phyloP scores from a whole-genome alignment of 2,113 vertebrate genomes.

The Ursus arctos region DNA sequence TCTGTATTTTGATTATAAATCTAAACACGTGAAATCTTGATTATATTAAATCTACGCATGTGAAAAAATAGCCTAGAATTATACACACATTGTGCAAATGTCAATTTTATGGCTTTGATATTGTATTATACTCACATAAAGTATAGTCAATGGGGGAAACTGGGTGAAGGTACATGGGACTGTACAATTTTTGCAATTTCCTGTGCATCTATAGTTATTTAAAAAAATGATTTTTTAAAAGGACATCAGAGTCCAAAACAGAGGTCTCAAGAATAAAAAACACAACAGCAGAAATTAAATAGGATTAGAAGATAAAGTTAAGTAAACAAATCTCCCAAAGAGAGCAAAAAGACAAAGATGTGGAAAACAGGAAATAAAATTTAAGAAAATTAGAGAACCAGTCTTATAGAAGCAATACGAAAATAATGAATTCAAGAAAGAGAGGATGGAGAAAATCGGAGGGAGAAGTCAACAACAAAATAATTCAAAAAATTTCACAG shows the following conservation, averaged over 20 bases:
- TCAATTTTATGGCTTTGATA: not conserved
- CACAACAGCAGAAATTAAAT: not conserved
- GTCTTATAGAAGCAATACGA: not conserved
- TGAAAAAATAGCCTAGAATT: not conserved
- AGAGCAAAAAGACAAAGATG: conserved; percentile 38
- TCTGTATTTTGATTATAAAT: not conserved
- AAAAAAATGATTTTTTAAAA: not conserved
- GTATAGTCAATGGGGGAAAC: not conserved
- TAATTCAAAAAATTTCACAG: not conserved
- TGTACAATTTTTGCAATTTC: not conserved
- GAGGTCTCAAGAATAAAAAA: conserved; percentile 39
- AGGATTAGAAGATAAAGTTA: not conserved
- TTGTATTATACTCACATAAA: not conserved
- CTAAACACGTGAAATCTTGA: not conserved
- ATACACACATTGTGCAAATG: not conserved
- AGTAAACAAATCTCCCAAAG: not conserved
- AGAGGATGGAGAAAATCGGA: not conserved
- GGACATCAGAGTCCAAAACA: not conserved
- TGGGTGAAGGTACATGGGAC: not conserved
- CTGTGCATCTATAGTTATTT: conserved; percentile 25
- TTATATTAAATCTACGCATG: not conserved
- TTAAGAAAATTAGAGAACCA: conserved; percentile 27
- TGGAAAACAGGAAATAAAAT: not conserved
- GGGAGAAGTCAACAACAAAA: not conserved
- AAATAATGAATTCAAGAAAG: conserved; percentile 41